phyloP scores from a whole-genome alignment of 2,113 vertebrate genomes.

The Circaetus cinerascens region DNA sequence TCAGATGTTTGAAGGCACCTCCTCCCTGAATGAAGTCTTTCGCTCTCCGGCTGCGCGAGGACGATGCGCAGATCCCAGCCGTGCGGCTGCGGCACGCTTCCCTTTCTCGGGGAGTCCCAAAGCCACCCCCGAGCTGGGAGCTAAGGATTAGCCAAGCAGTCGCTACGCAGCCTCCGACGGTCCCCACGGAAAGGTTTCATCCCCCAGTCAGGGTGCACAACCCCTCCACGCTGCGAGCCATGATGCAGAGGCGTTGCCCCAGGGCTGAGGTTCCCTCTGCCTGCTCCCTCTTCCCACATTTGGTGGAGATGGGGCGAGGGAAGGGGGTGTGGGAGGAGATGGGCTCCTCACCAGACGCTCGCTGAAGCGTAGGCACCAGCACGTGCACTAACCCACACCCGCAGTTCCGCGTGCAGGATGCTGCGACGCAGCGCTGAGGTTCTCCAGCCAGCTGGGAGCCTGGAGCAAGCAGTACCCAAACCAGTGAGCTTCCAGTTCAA shows the following conservation, averaged over 20 bases:
- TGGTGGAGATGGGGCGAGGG: neutral
- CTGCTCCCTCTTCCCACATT: neutral
- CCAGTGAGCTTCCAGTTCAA: neutral
- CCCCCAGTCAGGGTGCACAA: neutral
- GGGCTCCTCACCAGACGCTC: neutral
- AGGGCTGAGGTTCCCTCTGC: neutral
- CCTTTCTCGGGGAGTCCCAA: neutral
- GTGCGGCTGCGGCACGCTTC: accelerated
- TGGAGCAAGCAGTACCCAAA: neutral
- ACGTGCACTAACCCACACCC: accelerated
- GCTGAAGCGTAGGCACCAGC: accelerated
- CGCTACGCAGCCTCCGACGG: neutral
- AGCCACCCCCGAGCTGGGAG: neutral
- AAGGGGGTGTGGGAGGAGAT: neutral
- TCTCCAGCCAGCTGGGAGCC: neutral
- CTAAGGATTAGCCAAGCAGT: neutral
- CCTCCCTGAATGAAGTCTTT: neutral
- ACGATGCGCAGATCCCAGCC: neutral
- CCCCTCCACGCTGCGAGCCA: neutral
- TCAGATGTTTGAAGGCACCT: neutral
- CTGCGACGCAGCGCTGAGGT: neutral
- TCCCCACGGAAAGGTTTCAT: neutral
- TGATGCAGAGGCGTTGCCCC: accelerated
- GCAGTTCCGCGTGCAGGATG: neutral
- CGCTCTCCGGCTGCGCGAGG: neutral